phyloP scores from a whole-genome alignment of 1,140 invertebrate species.

The Dreissena polymorpha region DNA sequence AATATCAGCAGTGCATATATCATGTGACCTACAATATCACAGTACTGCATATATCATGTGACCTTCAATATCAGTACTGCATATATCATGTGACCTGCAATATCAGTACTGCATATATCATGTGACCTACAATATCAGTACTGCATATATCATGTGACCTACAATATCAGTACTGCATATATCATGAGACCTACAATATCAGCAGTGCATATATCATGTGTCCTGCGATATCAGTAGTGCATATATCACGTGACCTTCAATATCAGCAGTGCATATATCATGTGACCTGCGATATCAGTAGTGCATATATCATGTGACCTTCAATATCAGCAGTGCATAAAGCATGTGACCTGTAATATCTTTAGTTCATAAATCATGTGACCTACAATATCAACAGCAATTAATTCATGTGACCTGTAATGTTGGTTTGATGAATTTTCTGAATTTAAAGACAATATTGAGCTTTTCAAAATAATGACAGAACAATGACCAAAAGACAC shows the following conservation, averaged over 20 bases:
- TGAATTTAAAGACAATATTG: too few relatives aligned
- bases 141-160: too few relatives aligned
- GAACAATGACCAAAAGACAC: too few relatives aligned
- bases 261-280: neutral
- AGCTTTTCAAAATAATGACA: too few relatives aligned
- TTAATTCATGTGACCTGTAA: too few relatives aligned
- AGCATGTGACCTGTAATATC: too few relatives aligned
- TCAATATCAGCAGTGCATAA: constrained; percentile 26
- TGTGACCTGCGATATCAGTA: too few relatives aligned
- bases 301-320: constrained; percentile 81
- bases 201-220: too few relatives aligned
- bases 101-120: constrained; percentile 79
- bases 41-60: constrained; percentile 81
- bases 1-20: constrained; percentile 25
- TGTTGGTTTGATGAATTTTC: too few relatives aligned
- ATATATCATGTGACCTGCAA: too few relatives aligned
- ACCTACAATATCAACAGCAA: constrained; percentile 71
- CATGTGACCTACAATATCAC: too few relatives aligned
- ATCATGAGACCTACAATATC: constrained; percentile 81
- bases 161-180: constrained; percentile 75
- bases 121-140: constrained; percentile 78
- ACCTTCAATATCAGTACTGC: constrained; percentile 71
- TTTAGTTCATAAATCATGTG: constrained; percentile 81
- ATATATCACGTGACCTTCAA: constrained; percentile 81
- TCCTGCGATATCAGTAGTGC: constrained; percentile 76